Percentiles rank a stretch among this genome's conserved stretches.
Conservation (phyloP, 2,888 invertebrate genomes). For the Mystacides longicornis region DNA sequence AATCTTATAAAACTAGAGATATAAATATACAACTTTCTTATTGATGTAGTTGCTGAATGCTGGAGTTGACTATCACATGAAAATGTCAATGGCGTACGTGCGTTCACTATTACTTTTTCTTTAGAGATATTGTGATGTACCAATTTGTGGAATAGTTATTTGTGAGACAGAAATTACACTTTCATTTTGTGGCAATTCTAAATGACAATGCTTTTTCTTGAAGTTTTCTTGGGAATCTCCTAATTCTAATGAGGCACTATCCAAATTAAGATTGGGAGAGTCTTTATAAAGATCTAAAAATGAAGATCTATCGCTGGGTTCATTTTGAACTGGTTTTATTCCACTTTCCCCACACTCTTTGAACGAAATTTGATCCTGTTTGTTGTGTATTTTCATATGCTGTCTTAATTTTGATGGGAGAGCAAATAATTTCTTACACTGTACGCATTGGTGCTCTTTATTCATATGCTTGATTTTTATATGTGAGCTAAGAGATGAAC, state of each 20-base stretch:
- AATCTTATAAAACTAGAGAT: no score
- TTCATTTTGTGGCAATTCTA: conserved; percentile 7
- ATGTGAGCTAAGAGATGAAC: conserved; percentile 22
- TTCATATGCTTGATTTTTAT: conserved; percentile 24
- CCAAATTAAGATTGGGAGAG: no score
- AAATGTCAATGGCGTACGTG: no score
- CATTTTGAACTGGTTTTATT: no score
- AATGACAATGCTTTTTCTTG: not conserved
- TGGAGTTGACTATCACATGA: no score
- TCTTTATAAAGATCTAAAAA: no score
- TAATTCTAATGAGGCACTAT: no score
- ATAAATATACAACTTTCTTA: no score
- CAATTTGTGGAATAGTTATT: conserved; percentile 14
- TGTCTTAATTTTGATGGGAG: conserved; percentile 20
- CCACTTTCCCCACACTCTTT: no score
- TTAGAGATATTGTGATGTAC: conserved; percentile 10
- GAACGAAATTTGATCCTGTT: not conserved
- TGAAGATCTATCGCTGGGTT: no score
- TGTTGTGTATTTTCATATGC: conserved; percentile 19
- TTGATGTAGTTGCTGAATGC: no score
- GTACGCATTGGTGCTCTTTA: conserved; percentile 19
- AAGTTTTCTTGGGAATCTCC: not conserved
- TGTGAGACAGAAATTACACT: conserved; percentile 12
- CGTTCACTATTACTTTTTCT: not conserved
- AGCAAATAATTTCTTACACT: conserved; percentile 23